These are phyloP conservation scores for Sialia sialis DNA, from an alignment of 2,113 vertebrate genomes.

Conservation along the genomic window DNA sequence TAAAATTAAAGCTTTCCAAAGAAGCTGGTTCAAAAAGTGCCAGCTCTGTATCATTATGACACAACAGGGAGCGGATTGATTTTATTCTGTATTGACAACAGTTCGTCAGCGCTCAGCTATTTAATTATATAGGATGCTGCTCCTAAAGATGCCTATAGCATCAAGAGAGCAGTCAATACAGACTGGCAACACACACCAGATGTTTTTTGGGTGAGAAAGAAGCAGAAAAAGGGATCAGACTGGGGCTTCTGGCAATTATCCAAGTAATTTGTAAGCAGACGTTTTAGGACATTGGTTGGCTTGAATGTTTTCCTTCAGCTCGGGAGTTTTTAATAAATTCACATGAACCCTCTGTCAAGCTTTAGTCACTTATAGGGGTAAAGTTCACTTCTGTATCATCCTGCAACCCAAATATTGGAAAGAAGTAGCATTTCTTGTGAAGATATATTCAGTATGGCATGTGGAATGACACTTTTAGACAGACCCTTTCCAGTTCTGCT, in stretches of 20 bases:
- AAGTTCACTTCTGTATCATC: neutral
- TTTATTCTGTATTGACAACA: neutral
- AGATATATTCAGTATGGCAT: neutral
- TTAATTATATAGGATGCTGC: neutral
- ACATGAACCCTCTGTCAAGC: constrained; percentile 5
- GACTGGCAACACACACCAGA: neutral
- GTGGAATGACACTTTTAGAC: neutral
- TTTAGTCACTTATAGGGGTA: constrained; percentile 3
- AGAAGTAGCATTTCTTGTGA: constrained; percentile 24
- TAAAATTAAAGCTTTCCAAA: constrained; percentile 31
- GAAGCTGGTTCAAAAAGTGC: neutral
- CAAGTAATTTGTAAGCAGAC: constrained; percentile 41
- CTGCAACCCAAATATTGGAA: constrained; percentile 30
- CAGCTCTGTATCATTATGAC: neutral
- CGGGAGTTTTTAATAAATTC: constrained; percentile 35
- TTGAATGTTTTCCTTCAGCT: constrained; percentile 13
- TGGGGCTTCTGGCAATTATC: neutral
- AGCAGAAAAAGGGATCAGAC: neutral
- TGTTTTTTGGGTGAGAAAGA: constrained; percentile 17
- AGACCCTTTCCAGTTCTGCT: neutral
- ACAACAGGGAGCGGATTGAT: neutral
- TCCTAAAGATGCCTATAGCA: neutral
- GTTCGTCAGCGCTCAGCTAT: neutral
- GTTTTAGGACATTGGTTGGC: constrained; percentile 15
- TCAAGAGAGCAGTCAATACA: neutral